Evolutionary conservation across 1,140 invertebrate genomes (phyloP).

Genomic region (Prorops nasuta): DNA sequence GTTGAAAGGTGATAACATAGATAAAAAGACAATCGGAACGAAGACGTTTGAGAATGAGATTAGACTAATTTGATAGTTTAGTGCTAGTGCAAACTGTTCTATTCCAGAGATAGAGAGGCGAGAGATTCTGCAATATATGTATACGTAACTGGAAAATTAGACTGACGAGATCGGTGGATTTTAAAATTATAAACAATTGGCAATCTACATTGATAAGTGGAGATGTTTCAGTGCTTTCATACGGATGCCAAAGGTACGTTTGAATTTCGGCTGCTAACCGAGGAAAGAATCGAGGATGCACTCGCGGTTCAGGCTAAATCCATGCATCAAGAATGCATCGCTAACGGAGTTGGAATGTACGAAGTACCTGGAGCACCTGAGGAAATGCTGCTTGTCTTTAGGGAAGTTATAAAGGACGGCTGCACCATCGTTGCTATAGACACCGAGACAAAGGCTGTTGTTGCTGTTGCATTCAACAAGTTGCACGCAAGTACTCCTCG

Average conservation of each 20-base stretch:
- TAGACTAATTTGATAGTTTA: too few relatives aligned
- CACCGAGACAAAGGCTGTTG: conserved; percentile 24
- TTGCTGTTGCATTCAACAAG: conserved; percentile 43
- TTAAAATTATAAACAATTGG: too few relatives aligned
- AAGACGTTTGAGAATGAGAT: too few relatives aligned
- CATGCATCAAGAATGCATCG: conserved; percentile 31
- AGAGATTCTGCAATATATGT: too few relatives aligned
- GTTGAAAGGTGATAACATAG: too few relatives aligned
- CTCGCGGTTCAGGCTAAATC: conserved; percentile 22
- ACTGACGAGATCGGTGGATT: too few relatives aligned
- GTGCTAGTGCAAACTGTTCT: too few relatives aligned
- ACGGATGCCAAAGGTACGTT: conserved; percentile 19
- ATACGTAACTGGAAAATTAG: too few relatives aligned
- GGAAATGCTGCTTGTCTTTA: conserved; percentile 31
- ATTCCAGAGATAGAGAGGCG: too few relatives aligned
- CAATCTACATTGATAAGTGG: too few relatives aligned
- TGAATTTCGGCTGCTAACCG: conserved; percentile 23
- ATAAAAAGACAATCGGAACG: too few relatives aligned
- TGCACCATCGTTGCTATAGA: conserved; percentile 37
- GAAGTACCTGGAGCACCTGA: conserved; percentile 34
- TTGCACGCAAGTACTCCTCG: conserved; percentile 31
- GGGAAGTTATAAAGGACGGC: conserved; percentile 37
- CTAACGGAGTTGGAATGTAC: conserved; percentile 29
- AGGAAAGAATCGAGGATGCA: conserved; percentile 25
- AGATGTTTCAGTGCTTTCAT: too few relatives aligned